phyloP scores from a whole-genome alignment of 2,113 vertebrate genomes.

The Centropus bengalensis region DNA sequence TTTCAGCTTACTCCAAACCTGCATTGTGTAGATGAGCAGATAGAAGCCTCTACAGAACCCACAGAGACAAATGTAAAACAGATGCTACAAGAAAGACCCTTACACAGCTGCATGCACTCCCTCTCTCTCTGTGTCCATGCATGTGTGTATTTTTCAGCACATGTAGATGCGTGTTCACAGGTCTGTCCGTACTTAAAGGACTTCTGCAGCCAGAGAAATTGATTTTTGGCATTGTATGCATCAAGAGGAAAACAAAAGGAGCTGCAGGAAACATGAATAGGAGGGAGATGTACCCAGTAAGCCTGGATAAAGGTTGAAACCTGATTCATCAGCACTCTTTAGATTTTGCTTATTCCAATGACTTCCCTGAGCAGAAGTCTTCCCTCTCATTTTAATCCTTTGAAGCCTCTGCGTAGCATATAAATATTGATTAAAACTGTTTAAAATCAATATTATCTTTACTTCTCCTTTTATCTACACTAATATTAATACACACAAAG shows the following conservation, averaged over 20 bases:
- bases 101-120: not conserved
- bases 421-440: not conserved
- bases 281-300: not conserved
- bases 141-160: not conserved
- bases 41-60: not conserved
- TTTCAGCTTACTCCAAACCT: not conserved
- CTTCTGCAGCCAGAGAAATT: not conserved
- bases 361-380: not conserved
- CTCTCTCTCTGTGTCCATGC: not conserved
- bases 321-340: not conserved
- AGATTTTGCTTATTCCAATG: not conserved
- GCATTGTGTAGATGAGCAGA: not conserved
- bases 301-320: not conserved
- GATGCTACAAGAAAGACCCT: not conserved
- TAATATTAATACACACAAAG: not conserved
- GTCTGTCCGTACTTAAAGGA: not conserved
- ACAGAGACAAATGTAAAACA: not conserved
- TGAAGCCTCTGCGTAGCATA: not conserved
- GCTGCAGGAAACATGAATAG: not conserved
- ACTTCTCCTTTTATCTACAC: not conserved
- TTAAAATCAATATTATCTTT: not conserved
- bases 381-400: not conserved
- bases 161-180: fast-evolving
- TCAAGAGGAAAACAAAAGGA: not conserved
- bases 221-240: not conserved